Base-by-base conservation (phyloP, 2,797 vertebrate species). In the Emydoidea blandingii region DNA sequence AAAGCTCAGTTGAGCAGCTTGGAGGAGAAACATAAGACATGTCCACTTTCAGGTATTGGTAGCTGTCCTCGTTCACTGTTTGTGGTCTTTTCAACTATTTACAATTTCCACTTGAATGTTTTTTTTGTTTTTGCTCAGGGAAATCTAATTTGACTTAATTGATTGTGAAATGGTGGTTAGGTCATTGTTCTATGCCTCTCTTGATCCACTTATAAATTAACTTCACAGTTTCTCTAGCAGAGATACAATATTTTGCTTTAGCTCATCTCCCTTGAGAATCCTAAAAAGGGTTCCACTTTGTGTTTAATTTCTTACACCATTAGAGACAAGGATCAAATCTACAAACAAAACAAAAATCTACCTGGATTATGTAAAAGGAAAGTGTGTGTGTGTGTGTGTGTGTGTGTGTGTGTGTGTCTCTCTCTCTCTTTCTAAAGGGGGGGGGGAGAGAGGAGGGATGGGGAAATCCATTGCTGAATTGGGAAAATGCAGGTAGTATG, bases 101-200 rank as follows among this genome's bases (percentile, higher is more conserved):
- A 41, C 0, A 37, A 27, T 72, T 92, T 89, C 65, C 8, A 41
- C 52, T 81, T 85, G 21, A 68, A 72, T 29, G 18, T 12, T 15
- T 47, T 53, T 49, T 49, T 76, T n/a, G n/a, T 78, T 59, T 82
- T 93, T 92, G 37, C 50, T 90, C 80, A 34, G 16, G 53, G 72
- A 94, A 93, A 79, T 85, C 3, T 68, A 10, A 12, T 62, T 54
- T 79, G 89, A 96, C 68, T 93, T 56, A 81, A 78, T 34, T 1
- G 2, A 4, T 47, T 68, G 56, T 31, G 80, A 84, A 62, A 57
- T 41, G 11, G 41, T 29, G 16, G 29, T 79, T 78, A 68, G 25
- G 15, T 53, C 91, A 86, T 85, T 86, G 56, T 76, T 84, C 9
- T 0, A 1, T 49, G 19, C 12, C 86, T 93, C 53, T 92, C 52